Evolutionary conservation across 2,888 invertebrate genomes (phyloP), one percentile per base, ranked within the genome.

Genomic region (Lamellibrachia columna): DNA sequence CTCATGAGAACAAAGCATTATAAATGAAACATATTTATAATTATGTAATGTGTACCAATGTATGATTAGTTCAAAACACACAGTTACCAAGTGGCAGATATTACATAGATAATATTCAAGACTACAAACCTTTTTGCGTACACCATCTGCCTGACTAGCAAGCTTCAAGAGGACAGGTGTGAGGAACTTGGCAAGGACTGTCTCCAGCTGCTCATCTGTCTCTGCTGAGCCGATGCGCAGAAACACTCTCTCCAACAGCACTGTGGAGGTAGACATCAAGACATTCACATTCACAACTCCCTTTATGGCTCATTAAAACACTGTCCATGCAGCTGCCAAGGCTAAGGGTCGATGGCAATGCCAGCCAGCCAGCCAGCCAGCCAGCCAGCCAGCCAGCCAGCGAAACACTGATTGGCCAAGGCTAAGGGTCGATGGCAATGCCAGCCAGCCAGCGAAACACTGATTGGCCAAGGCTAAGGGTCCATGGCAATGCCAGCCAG

Each of bases 111-210:
- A 53, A 55, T 91, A 75, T 22, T 55, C 6, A 75, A 75, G 75
- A 75, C 75, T 22, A 22, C 93, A 94, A 96, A 97, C 97, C 97
- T 97, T 97, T 94, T 97, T 97, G 92, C 98, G 97, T 91, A 99
- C 98, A 95, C 98, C 98, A 96, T 98, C 98, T 96, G 98, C 98
- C 91, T 98, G 97, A 52, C 98, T 98, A 91, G 98, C 98, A 92
- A 99, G 97, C 97, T 99, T 99, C n/a, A 98, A 97, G 93, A 99
- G 97, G 93, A 99, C 98, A 40, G 99, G 98, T 53, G 98, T 97
- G 92, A 99, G 96, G 96, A 99, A 99, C 96, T 98, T 98, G 93
- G 97, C 97, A 55, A 99, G 97, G 93, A 98, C 98, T 95, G 97
- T 97, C 96, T 99, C 98, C 93, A 99, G 97, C 96, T 98, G 98